A percentile compares a stretch with the other conserved stretches of the same genome.
Conservation (phyloP, 2,888 invertebrate species). For the Amaurobius ferox region DNA sequence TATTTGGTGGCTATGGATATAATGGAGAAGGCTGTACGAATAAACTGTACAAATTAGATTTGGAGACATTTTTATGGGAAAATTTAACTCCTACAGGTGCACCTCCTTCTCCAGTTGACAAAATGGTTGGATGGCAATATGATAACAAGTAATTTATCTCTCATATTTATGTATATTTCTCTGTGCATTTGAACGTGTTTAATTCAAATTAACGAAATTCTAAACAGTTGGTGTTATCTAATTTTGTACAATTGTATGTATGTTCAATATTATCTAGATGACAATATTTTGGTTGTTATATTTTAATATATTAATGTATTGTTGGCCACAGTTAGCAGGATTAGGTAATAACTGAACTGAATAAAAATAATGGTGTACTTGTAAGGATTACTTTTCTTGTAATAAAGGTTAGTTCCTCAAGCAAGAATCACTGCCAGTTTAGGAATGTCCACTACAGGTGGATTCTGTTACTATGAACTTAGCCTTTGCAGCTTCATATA, state of each 20-base stretch:
- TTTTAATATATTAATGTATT: not conserved
- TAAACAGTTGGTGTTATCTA: not conserved
- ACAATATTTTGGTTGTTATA: no score
- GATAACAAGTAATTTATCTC: conserved; percentile 68
- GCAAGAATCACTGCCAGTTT: no score
- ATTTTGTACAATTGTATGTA: not conserved
- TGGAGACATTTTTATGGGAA: conserved; percentile 75
- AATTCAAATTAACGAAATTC: not conserved
- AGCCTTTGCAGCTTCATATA: no score
- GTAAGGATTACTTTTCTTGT: no score
- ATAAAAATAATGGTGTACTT: no score
- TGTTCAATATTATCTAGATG: no score
- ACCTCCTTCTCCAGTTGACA: conserved; percentile 73
- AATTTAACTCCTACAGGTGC: conserved; percentile 64
- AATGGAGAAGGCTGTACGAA: conserved; percentile 75
- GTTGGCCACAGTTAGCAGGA: no score
- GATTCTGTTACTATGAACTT: no score
- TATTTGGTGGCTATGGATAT: conserved; percentile 76
- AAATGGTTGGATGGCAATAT: conserved; percentile 74
- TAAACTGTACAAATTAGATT: conserved; percentile 75
- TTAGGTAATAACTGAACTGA: no score
- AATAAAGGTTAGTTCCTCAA: no score
- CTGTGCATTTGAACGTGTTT: not conserved
- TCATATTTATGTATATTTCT: not conserved
- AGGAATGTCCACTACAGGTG: no score